These are phyloP conservation scores for Apteryx mantelli DNA, from an alignment of 2,113 vertebrate species.

Conservation along the genomic window DNA sequence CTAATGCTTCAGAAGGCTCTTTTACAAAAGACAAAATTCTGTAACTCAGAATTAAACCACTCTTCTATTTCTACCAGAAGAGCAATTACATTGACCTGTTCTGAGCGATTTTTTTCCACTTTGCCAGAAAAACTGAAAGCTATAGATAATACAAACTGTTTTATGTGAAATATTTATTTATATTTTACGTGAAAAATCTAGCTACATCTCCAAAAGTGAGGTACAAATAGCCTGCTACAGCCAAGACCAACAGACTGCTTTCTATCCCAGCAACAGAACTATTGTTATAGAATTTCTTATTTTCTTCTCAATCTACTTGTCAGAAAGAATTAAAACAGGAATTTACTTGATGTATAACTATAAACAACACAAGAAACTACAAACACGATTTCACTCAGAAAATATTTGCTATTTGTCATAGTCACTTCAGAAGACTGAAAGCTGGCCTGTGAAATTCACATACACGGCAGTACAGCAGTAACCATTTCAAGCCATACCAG, in stretches of 20 bases:
- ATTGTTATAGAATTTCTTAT: background rate
- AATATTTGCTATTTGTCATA: background rate
- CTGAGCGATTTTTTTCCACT: background rate
- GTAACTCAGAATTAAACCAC: background rate
- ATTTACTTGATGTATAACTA: background rate
- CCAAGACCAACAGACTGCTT: background rate
- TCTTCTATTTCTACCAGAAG: background rate
- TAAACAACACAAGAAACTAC: background rate
- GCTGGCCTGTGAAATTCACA: background rate
- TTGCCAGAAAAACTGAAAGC: background rate
- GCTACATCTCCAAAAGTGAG: background rate
- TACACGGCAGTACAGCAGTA: background rate
- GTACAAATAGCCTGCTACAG: background rate
- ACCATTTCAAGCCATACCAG: background rate
- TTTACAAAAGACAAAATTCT: background rate
- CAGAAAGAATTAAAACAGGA: background rate
- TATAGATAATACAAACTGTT: background rate
- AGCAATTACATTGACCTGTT: background rate
- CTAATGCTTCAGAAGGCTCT: background rate
- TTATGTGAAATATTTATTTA: too few relatives aligned
- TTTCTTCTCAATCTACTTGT: background rate
- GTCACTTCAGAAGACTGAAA: background rate
- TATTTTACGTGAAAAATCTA: background rate
- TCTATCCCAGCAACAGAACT: fast-evolving
- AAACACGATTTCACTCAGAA: background rate